Base-by-base conservation (phyloP, 2,113 vertebrate species). In the Paradisaea rubra region DNA sequence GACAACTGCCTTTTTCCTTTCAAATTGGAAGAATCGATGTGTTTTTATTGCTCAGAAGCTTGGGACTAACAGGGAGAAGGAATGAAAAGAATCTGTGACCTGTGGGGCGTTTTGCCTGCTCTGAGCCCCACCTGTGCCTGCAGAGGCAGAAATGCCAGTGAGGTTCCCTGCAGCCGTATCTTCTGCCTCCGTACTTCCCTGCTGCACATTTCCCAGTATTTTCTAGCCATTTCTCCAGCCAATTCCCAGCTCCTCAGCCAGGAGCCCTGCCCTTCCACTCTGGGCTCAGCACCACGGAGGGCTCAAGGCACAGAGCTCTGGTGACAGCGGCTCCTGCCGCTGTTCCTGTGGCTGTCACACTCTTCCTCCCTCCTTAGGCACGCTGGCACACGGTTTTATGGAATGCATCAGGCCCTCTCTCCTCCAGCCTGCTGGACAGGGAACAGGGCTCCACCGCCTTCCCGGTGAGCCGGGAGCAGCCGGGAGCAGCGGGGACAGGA, bases 381-480 rank as follows among this genome's bases (percentile, higher is more conserved):
- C 7, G 49, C 49, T 69, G 41, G 25, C 66, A 35, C 21, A 9
- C 1, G 35, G 24, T 11, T 52, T n/a, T 23, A 31, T 3, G 14
- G 41, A 64, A 19, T 8, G 61, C 47, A 1, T 13, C 10, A 2
- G 12, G 69, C 15, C 25, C 35, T 30, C 27, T 53, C 45, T 76
- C 10, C 45, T 50, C 17, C 83, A 14, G 49, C 20, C 70, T 10
- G 31, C 31, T 5, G 77, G 54, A 5, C 33, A 13, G 52, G n/a
- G 45, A 4, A 4, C 10, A 8, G 65, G 2, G 27, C 69, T 25
- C 61, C 35, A 1, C 0, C 9, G 15, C 68, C 53, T 5, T 1
- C 7, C 60, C 9, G 41, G 30, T 3, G 66, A 15, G 7, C 44
- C 5, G 44, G 57, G 17, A 7, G 1, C 56, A 15, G 7, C 44